Percentiles rank a stretch among this genome's conserved stretches.
phyloP scores from a whole-genome alignment of 1,140 invertebrate genomes.

The Drusus annulatus region DNA sequence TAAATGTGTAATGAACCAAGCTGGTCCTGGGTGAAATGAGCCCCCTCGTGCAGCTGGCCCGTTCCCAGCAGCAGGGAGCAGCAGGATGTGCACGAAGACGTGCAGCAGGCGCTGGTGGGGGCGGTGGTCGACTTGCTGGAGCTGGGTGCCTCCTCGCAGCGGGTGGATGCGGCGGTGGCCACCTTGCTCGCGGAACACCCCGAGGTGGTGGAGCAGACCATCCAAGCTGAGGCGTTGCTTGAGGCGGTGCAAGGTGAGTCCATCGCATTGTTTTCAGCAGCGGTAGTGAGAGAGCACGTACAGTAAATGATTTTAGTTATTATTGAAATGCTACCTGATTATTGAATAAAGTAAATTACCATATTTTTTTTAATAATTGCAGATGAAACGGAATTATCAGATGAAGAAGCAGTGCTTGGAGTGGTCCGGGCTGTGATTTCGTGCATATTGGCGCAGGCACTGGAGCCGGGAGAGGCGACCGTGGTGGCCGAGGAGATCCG shows the following conservation, averaged over 20 bases:
- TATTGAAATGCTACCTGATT: too few relatives aligned
- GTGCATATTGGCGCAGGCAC: constrained; percentile 13
- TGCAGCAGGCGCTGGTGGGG: not conserved
- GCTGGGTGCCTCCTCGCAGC: constrained; percentile 5
- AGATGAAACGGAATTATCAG: constrained; percentile 15
- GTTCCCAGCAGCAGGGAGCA: not conserved
- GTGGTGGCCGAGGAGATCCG: not conserved
- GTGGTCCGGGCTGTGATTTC: not conserved
- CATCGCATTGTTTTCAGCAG: not conserved
- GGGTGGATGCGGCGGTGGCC: constrained; percentile 46
- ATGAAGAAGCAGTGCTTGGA: not conserved
- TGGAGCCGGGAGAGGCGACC: not conserved
- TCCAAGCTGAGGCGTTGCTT: not conserved
- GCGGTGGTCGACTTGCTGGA: constrained; percentile 39
- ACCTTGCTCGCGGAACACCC: constrained; percentile 41
- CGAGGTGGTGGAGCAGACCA: not conserved
- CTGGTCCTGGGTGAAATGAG: constrained; percentile 28
- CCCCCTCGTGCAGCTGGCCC: not conserved
- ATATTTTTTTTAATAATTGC: not conserved
- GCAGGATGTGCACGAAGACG: not conserved
- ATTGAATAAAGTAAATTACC: too few relatives aligned
- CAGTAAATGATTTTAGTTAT: too few relatives aligned
- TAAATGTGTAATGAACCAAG: too few relatives aligned
- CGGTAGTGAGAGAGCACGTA: not conserved
- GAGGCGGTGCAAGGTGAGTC: constrained; percentile 6